A percentile compares a stretch with the other conserved stretches of the same genome.
These are phyloP conservation scores for Cancer borealis DNA, from an alignment of 2,888 invertebrate genomes.

Conservation along the genomic window DNA sequence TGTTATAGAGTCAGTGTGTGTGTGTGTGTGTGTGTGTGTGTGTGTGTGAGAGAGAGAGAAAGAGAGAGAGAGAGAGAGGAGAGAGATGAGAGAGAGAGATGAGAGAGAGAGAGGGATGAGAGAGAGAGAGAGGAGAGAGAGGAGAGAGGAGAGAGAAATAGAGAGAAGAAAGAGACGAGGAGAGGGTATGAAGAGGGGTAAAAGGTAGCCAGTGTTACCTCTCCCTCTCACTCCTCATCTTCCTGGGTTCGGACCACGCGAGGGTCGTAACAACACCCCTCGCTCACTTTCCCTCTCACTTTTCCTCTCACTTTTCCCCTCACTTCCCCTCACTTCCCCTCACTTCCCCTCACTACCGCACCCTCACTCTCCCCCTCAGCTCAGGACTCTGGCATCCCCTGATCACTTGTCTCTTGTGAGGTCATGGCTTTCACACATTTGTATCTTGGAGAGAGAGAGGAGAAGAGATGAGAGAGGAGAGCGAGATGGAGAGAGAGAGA, in stretches of 20 bases:
- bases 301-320: neutral
- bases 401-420: constrained; percentile 11
- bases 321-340: neutral
- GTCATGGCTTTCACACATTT: neutral
- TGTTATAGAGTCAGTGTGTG: too few relatives aligned
- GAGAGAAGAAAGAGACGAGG: neutral
- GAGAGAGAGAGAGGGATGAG: neutral
- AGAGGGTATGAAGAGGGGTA: neutral
- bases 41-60: too few relatives aligned
- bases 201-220: neutral
- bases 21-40: too few relatives aligned
- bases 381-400: neutral
- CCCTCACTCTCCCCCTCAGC: neutral
- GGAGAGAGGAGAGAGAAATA: neutral
- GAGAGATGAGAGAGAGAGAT: neutral
- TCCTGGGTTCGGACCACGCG: neutral
- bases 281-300: neutral
- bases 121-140: constrained; percentile 15
- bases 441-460: neutral
- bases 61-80: constrained; percentile 7
- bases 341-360: too few relatives aligned
- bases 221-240: constrained; percentile 15
- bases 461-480: too few relatives aligned
- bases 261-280: neutral
- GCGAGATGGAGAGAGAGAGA: constrained; percentile 32